Evolutionary conservation across 2,797 vertebrate genomes (phyloP).

Genomic region (Acanthurus leucopareius): DNA sequence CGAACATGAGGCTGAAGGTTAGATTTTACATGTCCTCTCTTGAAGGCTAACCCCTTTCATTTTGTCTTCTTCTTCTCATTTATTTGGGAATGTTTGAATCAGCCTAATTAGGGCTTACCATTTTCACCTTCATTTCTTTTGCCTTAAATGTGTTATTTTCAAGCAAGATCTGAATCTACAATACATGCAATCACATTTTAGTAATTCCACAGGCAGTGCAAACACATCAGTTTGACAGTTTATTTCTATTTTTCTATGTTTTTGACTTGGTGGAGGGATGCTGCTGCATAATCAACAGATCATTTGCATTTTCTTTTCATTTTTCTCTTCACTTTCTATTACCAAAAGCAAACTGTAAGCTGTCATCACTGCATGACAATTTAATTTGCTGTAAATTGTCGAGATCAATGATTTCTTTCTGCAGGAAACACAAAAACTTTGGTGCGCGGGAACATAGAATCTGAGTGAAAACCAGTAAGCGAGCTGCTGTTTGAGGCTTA

Average conservation of each 20-base stretch:
- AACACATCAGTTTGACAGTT: not conserved
- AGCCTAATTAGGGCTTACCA: not conserved
- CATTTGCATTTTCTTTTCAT: conserved; percentile 29
- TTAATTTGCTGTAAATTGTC: conserved; percentile 21
- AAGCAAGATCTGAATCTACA: conserved; percentile 1
- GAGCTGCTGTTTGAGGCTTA: not conserved
- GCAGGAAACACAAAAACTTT: conserved; percentile 7
- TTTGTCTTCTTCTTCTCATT: not conserved
- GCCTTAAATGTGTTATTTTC: not conserved
- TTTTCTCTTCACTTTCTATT: conserved; percentile 5
- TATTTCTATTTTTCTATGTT: not conserved
- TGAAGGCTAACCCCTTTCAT: not conserved
- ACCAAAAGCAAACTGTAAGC: conserved; percentile 2
- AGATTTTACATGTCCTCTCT: conserved; percentile 4
- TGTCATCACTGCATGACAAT: conserved; percentile 3
- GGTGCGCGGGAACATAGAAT: not conserved
- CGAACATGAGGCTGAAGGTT: conserved; percentile 20
- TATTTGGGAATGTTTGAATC: not conserved
- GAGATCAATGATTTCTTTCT: conserved; percentile 20
- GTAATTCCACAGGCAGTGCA: not conserved
- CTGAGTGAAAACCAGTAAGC: not conserved
- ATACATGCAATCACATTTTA: not conserved
- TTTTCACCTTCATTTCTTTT: not conserved
- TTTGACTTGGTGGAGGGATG: not conserved
- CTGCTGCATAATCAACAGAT: conserved; percentile 21